Evolutionary conservation across 1,140 invertebrate species (phyloP).

Genomic region (Halyomorpha halys): DNA sequence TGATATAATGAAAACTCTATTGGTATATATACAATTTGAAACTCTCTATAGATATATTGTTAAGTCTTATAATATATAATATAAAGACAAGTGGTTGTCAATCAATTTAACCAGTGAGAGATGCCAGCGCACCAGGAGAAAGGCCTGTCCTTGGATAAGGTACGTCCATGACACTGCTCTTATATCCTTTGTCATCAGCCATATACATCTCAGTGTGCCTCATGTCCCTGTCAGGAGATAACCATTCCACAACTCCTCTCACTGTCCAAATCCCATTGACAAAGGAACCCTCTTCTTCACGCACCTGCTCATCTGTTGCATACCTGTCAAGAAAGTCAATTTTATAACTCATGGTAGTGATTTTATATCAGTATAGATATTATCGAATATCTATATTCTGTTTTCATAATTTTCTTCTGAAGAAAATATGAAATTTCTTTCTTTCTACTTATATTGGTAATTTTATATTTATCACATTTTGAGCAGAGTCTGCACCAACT

Average conservation of each 20-base stretch:
- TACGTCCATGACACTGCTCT: not conserved
- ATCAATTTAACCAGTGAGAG: not conserved
- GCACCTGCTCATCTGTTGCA: not conserved
- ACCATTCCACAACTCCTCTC: not conserved
- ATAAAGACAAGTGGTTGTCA: not conserved
- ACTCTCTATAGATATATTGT: no score
- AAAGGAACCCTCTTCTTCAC: not conserved
- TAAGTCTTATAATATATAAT: no score
- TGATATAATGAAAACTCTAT: no score
- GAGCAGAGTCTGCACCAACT: no score
- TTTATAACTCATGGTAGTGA: no score
- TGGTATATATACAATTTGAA: no score
- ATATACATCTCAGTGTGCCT: not conserved
- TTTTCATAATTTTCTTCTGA: no score
- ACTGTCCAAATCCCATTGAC: conserved; percentile 1
- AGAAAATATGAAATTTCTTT: no score
- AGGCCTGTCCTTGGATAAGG: not conserved
- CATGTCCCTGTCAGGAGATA: not conserved
- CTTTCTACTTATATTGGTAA: no score
- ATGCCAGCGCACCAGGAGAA: not conserved
- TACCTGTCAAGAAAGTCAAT: not conserved
- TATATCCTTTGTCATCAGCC: not conserved
- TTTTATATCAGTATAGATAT: no score
- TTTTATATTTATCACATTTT: no score
- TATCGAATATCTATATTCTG: no score